Base-by-base conservation (phyloP, 2,797 vertebrate species). In the Naso thynnoides region DNA sequence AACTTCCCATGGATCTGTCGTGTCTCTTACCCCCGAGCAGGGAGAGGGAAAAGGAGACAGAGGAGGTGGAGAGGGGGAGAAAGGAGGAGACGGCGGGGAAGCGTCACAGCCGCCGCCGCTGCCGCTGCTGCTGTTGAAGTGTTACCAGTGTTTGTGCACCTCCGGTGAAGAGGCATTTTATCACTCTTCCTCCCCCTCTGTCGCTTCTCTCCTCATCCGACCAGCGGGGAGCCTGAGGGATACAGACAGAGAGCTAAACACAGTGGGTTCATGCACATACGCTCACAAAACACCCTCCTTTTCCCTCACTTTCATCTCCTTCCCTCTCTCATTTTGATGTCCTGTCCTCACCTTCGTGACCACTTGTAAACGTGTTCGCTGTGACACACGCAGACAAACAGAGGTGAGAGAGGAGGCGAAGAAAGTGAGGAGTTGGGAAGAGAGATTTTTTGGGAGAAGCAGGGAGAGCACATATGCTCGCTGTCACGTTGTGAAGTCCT, bases 401-500 rank as follows among this genome's bases (percentile, higher is more conserved):
- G 71, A 61, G 45, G 74, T 64, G 68, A 60, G 69, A 80, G 63
- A 76, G 49, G 50, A 24, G 45, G n/a, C 0, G 54, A 67, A 60
- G 45, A 74, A 77, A 75, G 63, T 19, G 72, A 76, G 61, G 71
- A 73, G 76, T 23, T 64, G 62, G 60, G 67, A 31, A 64, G 60
- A 69, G 59, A 58, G 70, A 62, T 52, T 42, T 26, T 23, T 9
- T 3, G 3, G n/a, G n/a, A n/a, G n/a, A n/a, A n/a, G 5, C 8
- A 14, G 47, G 31, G 70, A 69, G 80, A 82, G 83, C 82, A 85
- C 81, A 79, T 42, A 83, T 41, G 64, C 81, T 70, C 6, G 74
- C 70, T 86, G 85, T 86, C 87, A 89, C 74, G 56, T 82, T 84
- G 83, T 75, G 73, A 88, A 84, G 79, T 88, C 76, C 78, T 87